phyloP scores from a whole-genome alignment of 1,140 invertebrate species.

The Antheraea pernyi region DNA sequence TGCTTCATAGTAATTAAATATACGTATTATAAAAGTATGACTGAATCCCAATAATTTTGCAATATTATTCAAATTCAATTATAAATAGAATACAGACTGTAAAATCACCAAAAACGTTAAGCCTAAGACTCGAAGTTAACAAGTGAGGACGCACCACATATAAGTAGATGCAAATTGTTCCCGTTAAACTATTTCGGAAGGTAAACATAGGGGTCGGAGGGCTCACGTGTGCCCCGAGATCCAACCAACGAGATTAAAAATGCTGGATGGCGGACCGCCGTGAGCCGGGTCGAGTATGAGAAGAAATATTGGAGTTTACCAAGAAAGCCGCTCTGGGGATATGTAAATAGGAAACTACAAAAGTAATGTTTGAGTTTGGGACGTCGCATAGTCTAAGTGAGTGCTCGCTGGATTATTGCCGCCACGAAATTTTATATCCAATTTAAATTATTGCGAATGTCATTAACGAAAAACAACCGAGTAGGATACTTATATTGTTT shows the following conservation, averaged over 20 bases:
- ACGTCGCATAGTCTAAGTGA: slow-evolving; percentile 46
- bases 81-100: too few relatives aligned
- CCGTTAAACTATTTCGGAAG: slow-evolving; percentile 77
- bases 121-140: slow-evolving; percentile 55
- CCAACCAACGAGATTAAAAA: slow-evolving; percentile 74
- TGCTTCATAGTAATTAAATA: too few relatives aligned
- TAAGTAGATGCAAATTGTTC: slow-evolving; percentile 76
- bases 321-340: slow-evolving; percentile 70
- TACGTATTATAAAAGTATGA: too few relatives aligned
- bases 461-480: neutral
- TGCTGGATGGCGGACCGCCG: slow-evolving; percentile 61
- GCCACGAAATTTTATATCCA: slow-evolving; percentile 41
- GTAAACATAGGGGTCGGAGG: slow-evolving; percentile 65
- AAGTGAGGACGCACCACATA: slow-evolving; percentile 68
- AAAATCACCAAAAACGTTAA: neutral
- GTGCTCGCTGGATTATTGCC: slow-evolving; percentile 56
- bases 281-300: slow-evolving; percentile 66
- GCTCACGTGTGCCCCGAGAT: slow-evolving; percentile 58
- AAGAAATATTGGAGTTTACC: slow-evolving; percentile 68
- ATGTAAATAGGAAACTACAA: slow-evolving; percentile 71
- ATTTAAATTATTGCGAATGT: slow-evolving; percentile 30
- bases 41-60: too few relatives aligned
- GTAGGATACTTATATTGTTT: neutral
- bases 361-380: slow-evolving; percentile 70
- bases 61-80: too few relatives aligned